Base-by-base conservation (phyloP, 2,113 vertebrate genomes). In the Osmerus eperlanus region DNA sequence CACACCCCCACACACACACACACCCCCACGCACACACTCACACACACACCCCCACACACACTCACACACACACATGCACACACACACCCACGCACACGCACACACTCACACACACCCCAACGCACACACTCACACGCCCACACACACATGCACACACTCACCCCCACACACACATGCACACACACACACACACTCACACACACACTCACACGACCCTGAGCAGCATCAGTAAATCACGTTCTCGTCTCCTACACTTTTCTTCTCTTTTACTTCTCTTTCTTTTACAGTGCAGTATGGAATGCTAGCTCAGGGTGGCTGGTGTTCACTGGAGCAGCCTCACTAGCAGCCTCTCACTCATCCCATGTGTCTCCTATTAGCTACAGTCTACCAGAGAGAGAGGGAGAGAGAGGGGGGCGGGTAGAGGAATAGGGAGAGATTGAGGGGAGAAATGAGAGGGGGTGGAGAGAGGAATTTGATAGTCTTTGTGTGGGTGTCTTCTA, bases 341-440 rank as follows among this genome's bases (percentile, higher is more conserved):
- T 90, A 85, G 84, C 83, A 74, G 82, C 86, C 86, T 89, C 87
- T 76, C 82, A 86, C 87, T 89, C 85, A 87, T 87, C 88, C 87
- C 90, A 92, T 91, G 88, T 91, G 89, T 91, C 88, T 91, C 89
- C 85, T 88, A 91, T 92, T 92, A 92, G 90, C 86, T 76, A 84
- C 84, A 88, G 84, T 89, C 83, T 81, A 82, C 83, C 75, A 81
- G 71, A 81, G 79, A 75, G 81, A 74, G 78, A 75, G 81, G 59
- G 73, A 78, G 77, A 70, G 71, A n/a, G 51, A 56, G 25, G 28
- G 23, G 65, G n/a, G 25, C 16, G 32, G 18, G 3, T 3, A 66
- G 41, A 66, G n/a, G 32, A 8, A 36, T 36, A 36, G 32, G 32
- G 32, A 47, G 41, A 47, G 41, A 67, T 18, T 4, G 36, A 67